These are phyloP conservation scores for Rhea pennata DNA, from an alignment of 2,113 vertebrate species.

Conservation along the genomic window DNA sequence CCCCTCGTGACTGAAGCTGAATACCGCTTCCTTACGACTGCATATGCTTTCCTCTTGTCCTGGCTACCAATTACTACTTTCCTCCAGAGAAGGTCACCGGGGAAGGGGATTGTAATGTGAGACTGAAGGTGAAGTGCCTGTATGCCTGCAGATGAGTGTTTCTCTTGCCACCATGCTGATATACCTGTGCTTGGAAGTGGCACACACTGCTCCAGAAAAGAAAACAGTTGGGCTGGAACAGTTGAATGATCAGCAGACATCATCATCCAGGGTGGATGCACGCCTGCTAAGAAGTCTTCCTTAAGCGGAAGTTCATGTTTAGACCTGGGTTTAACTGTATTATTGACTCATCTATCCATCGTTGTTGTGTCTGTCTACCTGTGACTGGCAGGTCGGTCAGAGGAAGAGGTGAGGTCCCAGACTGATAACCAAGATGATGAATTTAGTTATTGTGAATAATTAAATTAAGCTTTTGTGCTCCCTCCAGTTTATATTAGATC, in stretches of 20 bases:
- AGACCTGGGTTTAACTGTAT: background rate
- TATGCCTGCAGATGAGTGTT: rapidly evolving
- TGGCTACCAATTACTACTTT: background rate
- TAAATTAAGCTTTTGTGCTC: background rate
- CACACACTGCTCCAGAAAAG: background rate
- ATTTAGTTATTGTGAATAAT: background rate
- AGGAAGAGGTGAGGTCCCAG: background rate
- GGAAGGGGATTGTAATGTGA: background rate
- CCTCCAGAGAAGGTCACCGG: background rate
- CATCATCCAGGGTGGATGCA: background rate
- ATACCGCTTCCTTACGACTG: background rate
- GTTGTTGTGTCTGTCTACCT: background rate
- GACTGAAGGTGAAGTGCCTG: no score
- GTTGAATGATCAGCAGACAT: background rate
- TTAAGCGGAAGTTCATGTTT: background rate
- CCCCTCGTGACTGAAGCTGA: background rate
- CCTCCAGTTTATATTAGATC: background rate
- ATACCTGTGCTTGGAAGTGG: background rate
- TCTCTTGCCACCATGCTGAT: background rate
- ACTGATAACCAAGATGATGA: background rate
- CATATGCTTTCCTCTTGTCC: background rate
- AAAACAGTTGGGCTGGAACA: background rate
- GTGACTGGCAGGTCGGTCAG: background rate
- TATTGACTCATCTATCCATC: rapidly evolving
- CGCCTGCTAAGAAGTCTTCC: background rate